Conservation (phyloP, 2,888 invertebrate genomes). For the Bedellia somnulentella region DNA sequence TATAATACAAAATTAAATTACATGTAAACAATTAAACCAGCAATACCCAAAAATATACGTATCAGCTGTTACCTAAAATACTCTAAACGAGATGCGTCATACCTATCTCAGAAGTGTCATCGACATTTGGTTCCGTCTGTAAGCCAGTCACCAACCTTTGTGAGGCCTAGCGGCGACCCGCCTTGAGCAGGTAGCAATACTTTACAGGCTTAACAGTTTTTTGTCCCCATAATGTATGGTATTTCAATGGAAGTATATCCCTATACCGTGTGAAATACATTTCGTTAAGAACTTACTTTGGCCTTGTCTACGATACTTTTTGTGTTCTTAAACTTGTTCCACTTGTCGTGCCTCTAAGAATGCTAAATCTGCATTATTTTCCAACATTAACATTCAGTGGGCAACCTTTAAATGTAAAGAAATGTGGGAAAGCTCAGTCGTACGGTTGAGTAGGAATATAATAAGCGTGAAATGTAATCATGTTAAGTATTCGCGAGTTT, state of each 20-base stretch:
- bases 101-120: conserved; percentile 31
- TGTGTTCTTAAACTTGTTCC: conserved; percentile 14
- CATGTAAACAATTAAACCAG: too few species aligned
- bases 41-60: too few species aligned
- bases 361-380: background rate
- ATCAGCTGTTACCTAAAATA: too few species aligned
- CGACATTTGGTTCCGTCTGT: too few species aligned
- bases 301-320: conserved; percentile 14
- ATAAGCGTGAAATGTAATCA: too few species aligned
- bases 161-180: conserved; percentile 18
- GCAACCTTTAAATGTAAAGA: too few species aligned
- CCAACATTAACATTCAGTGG: too few species aligned
- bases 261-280: conserved; percentile 16
- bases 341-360: conserved; percentile 9
- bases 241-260: conserved; percentile 21
- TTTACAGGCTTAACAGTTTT: conserved; percentile 28
- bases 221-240: conserved; percentile 16
- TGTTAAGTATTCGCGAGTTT: too few species aligned
- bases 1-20: too few species aligned
- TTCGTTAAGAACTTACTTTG: conserved; percentile 27
- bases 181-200: conserved; percentile 37
- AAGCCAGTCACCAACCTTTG: conserved; percentile 15
- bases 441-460: too few species aligned
- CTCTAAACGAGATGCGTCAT: too few species aligned
- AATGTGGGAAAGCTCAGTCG: background rate